phyloP scores from a whole-genome alignment of 2,888 invertebrate species.

The Gisinianus flammeolus region DNA sequence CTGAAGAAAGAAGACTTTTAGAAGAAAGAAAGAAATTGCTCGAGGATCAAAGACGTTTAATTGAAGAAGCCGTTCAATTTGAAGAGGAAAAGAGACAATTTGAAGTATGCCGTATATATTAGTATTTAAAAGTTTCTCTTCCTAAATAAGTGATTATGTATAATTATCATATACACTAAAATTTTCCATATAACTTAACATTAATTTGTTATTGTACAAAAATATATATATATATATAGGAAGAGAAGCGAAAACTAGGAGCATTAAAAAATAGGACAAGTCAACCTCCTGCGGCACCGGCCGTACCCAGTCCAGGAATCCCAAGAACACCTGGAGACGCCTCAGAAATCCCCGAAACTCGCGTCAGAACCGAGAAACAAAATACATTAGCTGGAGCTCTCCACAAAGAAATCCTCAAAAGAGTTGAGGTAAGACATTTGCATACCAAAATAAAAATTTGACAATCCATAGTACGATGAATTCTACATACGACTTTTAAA shows the following conservation, averaged over 20 bases:
- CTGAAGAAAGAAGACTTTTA: constrained; percentile 59
- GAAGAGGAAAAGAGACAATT: constrained; percentile 60
- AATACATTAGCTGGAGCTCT: constrained; percentile 73
- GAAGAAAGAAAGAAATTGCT: constrained; percentile 60
- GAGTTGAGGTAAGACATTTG: constrained; percentile 68
- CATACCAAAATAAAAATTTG: background rate
- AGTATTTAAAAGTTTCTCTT: background rate
- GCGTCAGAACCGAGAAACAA: constrained; percentile 52
- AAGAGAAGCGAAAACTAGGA: constrained; percentile 53
- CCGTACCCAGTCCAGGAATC: background rate
- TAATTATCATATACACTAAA: background rate
- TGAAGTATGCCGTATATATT: constrained; percentile 54
- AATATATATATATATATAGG: constrained; percentile 40
- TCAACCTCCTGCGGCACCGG: background rate
- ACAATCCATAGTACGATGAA: background rate
- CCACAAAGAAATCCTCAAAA: constrained; percentile 72
- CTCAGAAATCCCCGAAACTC: constrained; percentile 32
- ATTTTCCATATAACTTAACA: too few species aligned
- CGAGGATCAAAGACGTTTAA: constrained; percentile 59
- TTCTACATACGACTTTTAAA: background rate
- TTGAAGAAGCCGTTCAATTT: constrained; percentile 59
- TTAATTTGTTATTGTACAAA: too few species aligned
- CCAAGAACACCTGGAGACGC: constrained; percentile 32
- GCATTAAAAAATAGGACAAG: constrained; percentile 44
- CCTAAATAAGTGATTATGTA: background rate